These are phyloP conservation scores for Gerris buenoi DNA, from an alignment of 1,140 invertebrate species.

Conservation along the genomic window DNA sequence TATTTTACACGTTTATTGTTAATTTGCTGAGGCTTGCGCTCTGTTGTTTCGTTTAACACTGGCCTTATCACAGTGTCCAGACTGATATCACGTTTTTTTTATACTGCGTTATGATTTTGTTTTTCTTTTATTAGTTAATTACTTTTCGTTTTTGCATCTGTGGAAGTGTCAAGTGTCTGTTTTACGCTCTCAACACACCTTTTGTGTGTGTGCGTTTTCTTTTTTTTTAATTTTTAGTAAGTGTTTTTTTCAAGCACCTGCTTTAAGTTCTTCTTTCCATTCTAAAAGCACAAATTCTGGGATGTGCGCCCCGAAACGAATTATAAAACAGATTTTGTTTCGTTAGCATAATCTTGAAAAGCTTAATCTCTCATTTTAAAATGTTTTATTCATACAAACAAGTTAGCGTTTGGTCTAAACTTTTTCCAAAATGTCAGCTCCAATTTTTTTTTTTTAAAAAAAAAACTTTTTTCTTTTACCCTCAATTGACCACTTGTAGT, in stretches of 20 bases:
- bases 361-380: background rate
- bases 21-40: background rate
- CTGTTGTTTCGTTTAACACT: constrained; percentile 4
- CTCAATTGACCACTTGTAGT: too few species aligned
- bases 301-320: too few species aligned
- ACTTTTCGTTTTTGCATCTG: too few species aligned
- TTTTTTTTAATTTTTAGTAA: background rate
- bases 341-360: background rate
- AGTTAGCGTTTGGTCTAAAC: too few species aligned
- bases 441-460: too few species aligned
- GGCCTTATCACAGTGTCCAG: background rate
- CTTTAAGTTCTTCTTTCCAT: background rate
- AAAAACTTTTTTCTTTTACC: too few species aligned
- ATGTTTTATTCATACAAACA: background rate
- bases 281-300: too few species aligned
- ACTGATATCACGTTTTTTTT: background rate
- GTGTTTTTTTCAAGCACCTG: background rate
- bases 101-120: constrained; percentile 4
- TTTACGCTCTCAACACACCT: too few species aligned
- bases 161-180: too few species aligned
- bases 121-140: too few species aligned
- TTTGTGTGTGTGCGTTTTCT: background rate
- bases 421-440: too few species aligned
- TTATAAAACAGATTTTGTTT: background rate
- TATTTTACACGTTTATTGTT: constrained; percentile 7